Base-by-base conservation (phyloP, 2,113 vertebrate species). In the Anarhynchus alexandrinus region DNA sequence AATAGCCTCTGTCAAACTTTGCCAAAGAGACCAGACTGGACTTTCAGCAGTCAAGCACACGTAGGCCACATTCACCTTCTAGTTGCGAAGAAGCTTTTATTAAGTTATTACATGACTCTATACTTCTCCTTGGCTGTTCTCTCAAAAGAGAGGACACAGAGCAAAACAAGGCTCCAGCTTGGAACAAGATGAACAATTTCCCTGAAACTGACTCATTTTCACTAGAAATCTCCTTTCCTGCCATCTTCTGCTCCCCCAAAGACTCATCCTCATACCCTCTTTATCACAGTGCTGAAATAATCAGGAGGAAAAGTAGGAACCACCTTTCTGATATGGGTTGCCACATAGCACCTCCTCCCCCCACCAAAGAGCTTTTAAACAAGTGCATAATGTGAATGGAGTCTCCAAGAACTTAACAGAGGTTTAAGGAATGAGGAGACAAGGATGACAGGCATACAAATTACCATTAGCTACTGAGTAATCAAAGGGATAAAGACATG, bases 401-500 rank as follows among this genome's bases (percentile, higher is more conserved):
- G 47, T 34, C 30, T 20, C 62, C 36, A 61, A 65, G 49, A 95
- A 84, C 15, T 69, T 65, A 51, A 61, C 7, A 43, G 32, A 91
- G 32, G 14, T 87, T 76, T 82, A 85, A 0, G 0, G 40, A 84
- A 91, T 6, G 14, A 87, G 36, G 34, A 54, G 82, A 66, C 18
- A 40, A 3, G 23, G 57, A 85, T 88, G 57, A 96, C 47, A 90
- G 43, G 70, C 78, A 91, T 26, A 62, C 57, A 85, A 95, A 88
- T 93, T 88, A 87, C 52, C 19, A 82, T 65, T 90, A 87, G 43
- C 70, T 72, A 76, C 49, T 77, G 61, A 85, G 87, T 80, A 91
- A 95, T 82, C 74, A 49, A 87, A 91, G 12, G 47, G 66, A 91
- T 87, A 91, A 93, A 94, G 65, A 89, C 34, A 47, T 78, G 52